These are phyloP conservation scores for Myotis myotis DNA, from an alignment of 2,797 vertebrate species.

Conservation along the genomic window DNA sequence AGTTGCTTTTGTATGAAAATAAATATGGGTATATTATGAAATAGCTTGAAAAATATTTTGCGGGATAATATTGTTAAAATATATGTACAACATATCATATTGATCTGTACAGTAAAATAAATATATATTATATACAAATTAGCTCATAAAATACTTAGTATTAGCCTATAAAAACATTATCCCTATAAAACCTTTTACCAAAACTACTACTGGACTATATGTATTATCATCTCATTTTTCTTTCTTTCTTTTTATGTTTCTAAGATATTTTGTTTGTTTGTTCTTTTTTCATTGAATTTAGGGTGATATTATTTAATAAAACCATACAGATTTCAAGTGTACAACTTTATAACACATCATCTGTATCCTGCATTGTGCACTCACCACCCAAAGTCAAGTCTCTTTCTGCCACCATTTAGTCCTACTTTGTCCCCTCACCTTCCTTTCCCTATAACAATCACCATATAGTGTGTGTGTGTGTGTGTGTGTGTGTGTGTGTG, in stretches of 20 bases:
- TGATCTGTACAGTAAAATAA: background rate
- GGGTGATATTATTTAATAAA: background rate
- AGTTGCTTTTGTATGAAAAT: background rate
- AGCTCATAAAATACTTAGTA: background rate
- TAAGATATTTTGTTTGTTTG: background rate
- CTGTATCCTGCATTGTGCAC: background rate
- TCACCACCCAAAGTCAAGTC: background rate
- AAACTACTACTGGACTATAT: background rate
- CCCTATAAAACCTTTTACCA: background rate
- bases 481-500: background rate
- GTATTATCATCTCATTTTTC: background rate
- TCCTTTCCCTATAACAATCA: background rate
- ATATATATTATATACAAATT: background rate
- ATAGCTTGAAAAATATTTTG: conserved; percentile 5
- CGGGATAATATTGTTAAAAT: background rate
- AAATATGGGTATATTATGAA: background rate
- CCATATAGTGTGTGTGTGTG: background rate
- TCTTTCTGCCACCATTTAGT: background rate
- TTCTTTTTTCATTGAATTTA: background rate
- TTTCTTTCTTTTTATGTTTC: background rate
- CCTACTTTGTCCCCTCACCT: background rate
- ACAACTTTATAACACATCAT: background rate
- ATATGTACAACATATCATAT: background rate
- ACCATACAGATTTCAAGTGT: background rate
- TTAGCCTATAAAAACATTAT: background rate